These are phyloP conservation scores for Metalampra italica DNA, from an alignment of 2,888 invertebrate species.

Conservation along the genomic window DNA sequence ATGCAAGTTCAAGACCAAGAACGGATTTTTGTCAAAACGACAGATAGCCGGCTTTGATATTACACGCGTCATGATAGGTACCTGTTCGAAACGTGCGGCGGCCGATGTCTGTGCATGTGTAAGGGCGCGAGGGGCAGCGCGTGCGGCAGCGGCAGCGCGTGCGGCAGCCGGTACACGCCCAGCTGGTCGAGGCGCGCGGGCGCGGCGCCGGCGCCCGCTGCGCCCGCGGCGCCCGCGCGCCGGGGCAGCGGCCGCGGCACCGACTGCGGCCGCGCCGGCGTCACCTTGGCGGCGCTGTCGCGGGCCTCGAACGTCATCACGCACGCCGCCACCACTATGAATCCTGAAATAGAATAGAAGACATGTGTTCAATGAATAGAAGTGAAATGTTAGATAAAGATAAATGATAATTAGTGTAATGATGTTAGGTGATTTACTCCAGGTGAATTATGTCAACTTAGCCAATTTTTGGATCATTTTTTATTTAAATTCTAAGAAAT, in stretches of 20 bases:
- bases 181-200: constrained; percentile 81
- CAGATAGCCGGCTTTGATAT: too few relatives aligned
- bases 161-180: constrained; percentile 82
- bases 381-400: too few relatives aligned
- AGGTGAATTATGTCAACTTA: too few relatives aligned
- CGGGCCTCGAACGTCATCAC: constrained; percentile 99
- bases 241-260: constrained; percentile 74
- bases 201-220: constrained; percentile 67
- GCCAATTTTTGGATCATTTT: too few relatives aligned
- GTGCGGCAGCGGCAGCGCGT: constrained; percentile 63
- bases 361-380: too few relatives aligned
- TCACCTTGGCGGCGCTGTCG: constrained; percentile 93
- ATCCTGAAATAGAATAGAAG: constrained; percentile 77
- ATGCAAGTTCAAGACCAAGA: too few relatives aligned
- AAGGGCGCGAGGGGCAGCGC: constrained; percentile 64
- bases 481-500: too few relatives aligned
- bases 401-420: too few relatives aligned
- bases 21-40: too few relatives aligned
- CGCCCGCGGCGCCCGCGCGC: constrained; percentile 35
- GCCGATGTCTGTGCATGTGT: constrained; percentile 64
- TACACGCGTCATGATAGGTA: too few relatives aligned
- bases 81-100: constrained; percentile 51
- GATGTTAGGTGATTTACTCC: too few relatives aligned
- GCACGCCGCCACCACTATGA: constrained; percentile 97
- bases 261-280: constrained; percentile 83